Base-by-base conservation (phyloP, 2,113 vertebrate species). In the Chunga burmeisteri region DNA sequence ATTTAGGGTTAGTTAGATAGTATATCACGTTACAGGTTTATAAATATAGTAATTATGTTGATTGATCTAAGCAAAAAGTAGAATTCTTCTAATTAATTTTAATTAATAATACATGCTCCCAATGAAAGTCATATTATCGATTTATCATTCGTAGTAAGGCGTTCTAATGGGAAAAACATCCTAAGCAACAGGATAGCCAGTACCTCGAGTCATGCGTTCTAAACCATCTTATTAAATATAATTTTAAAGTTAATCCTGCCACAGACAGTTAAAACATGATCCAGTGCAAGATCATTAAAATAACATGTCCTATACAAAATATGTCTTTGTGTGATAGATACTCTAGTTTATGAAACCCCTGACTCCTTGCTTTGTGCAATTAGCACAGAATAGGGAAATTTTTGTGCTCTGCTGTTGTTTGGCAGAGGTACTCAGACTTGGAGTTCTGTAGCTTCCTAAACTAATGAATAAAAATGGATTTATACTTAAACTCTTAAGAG, bases 391-490 rank as follows among this genome's bases (percentile, higher is more conserved):
- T 20, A 70, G 16, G 78, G 56, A 68, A 40, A 36, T 12, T 75
- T 80, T 62, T 88, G 36, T 90, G 30, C 42, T 86, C 18, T 91
- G 22, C 56, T 82, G 9, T 85, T 81, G 9, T 40, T 93, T 95
- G 79, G 53, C 56, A 85, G 71, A 79, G 36, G 7, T 90, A 47
- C 49, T 89, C 32, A 72, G 53, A 68, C 49, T 92, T 65, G 53
- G 19, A 32, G 34, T 36, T 92, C 36, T 86, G 13, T n/a, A 94
- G 44, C 66, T 74, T 84, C 29, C 77, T 78, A 16, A 87, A 71
- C 80, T 84, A 87, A 93, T 85, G 70, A 89, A 91, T 81, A 89
- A 91, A 94, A 93, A 81, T 87, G 50, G 29, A 78, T 94, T 79
- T 79, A n/a, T 58, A 63, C 67, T 88, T 88, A 90, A 88, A 93